Base-by-base conservation (phyloP, 1,140 invertebrate genomes). In the Amyelois transitella region DNA sequence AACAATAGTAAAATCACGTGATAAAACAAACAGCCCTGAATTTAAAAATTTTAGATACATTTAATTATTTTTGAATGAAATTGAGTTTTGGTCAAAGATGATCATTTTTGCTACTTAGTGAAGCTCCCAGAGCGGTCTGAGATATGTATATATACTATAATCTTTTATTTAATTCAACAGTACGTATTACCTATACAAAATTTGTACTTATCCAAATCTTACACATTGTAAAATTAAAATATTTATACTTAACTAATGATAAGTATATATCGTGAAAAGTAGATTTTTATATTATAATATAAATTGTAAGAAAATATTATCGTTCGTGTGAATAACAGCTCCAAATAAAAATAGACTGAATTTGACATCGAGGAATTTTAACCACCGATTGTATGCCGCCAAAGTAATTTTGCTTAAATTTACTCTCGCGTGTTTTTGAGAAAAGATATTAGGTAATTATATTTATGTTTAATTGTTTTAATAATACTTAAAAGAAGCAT, bases 311-410 rank as follows among this genome's bases (percentile, higher is more conserved):
- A 25, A 53, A 54, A 45, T 25, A 43, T 12, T 28, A 50, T 48
- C 3, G 4, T 38, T 43, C 47, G 21, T 44, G 38, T 56, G 32
- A 43, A 12, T 44, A 5, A 43, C 0, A 51, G 25, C 56, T 60
- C 58, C 58, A 45, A 43, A 54, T 4, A 45, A 54, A 51, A 14
- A 17, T 54, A 60, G 58, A 60, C 58, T 60, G 58, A 59, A 53
- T 14, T 48, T 14, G 21, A 50, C 38, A 51, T 44, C 24, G 20
- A 38, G 32, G 32, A 47, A 21, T 49, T 51, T 54, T 28, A 51
- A 60, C 52, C 58, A 60, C 52, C 58, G 51, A 59, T 24, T 54
- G 51, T 45, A 32, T 53, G 43, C 32, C 48, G 58, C 52, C 58
- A 60, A 60, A 60, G 58, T 38, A 14, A 38, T 38, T 38, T 14